Base-by-base conservation (phyloP, 2,888 invertebrate genomes). In the Oligia strigilis region DNA sequence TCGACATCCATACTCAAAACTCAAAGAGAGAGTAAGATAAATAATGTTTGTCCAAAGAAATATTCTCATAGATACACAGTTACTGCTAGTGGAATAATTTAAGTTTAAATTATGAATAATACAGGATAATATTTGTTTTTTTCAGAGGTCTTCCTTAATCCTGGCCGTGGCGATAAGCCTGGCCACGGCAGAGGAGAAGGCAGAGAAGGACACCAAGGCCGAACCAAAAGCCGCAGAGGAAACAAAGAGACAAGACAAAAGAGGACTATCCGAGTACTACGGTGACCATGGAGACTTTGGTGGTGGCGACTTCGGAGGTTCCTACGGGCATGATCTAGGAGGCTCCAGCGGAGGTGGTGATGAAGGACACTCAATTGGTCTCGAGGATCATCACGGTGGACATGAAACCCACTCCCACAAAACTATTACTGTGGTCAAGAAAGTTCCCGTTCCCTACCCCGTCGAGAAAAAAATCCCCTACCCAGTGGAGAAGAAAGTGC, bases 391-490 rank as follows among this genome's bases (percentile, higher is more conserved):
- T 89, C 40, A 71, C 23, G 71, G 71, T 71, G 71, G 71, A 36
- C 71, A 72, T 64, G 72, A 72, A 0, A 72, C 72, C 1, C 72
- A 72, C n/a, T 72, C 72, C 40, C 87, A 88, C 87, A 98, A 98
- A 94, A 98, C 98, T 19, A 97, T 98, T 88, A 98, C 98, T 19
- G 96, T 98, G 73, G 96, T 98, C 75, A 98, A 98, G 92, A 98
- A 98, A 85, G 98, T 98, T 46, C 97, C 98, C 40, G 98, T 97
- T 46, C 98, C 98, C 1, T 98, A 98, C 91, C 98, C 98, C 58
- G 98, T 98, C 0, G 98, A 98, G 90, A 98, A 98, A 91, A 97
- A 97, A 65, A 97, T 98, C 74, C 98, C 96, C 13, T 97, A 98
- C 73, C 98, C 98, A 1, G 98, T 98, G 17, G 97, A 98, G 83